These are phyloP conservation scores for Sialia sialis DNA, from an alignment of 2,113 vertebrate genomes.

Conservation along the genomic window DNA sequence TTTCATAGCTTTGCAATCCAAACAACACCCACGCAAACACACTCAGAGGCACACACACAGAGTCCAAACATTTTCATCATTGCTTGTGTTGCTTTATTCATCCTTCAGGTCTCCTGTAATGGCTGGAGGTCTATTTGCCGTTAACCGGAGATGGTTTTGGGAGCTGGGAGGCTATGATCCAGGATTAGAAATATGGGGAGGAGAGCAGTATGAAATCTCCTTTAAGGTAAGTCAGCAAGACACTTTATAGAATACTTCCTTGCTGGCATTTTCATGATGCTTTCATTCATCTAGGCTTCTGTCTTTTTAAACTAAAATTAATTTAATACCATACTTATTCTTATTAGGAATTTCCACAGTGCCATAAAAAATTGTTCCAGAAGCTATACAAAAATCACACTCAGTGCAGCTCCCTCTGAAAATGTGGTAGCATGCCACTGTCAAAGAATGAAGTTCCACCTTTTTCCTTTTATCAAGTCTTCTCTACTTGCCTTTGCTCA, in stretches of 20 bases:
- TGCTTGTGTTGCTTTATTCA: neutral
- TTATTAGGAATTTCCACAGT: neutral
- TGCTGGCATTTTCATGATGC: neutral
- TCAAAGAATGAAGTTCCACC: neutral
- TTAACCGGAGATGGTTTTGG: slow-evolving; percentile 88
- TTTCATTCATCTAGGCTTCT: neutral
- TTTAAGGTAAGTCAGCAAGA: slow-evolving; percentile 77
- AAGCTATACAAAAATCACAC: neutral
- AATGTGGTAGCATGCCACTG: neutral
- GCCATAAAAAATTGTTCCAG: neutral
- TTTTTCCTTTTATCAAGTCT: neutral
- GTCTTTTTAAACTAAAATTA: neutral
- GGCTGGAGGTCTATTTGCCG: slow-evolving; percentile 87
- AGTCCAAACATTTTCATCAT: neutral
- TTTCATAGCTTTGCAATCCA: neutral
- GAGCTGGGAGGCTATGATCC: slow-evolving; percentile 85
- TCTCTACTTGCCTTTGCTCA: neutral
- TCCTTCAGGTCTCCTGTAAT: slow-evolving; percentile 86
- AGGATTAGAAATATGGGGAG: slow-evolving; percentile 87
- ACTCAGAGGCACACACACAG: fast-evolving
- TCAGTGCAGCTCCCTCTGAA: neutral
- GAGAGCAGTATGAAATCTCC: slow-evolving; percentile 87
- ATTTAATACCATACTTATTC: neutral
- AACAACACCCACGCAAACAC: neutral
- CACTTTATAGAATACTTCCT: neutral